These are phyloP conservation scores for Aphaenogaster rudis DNA, from an alignment of 1,140 invertebrate species.

Conservation along the genomic window DNA sequence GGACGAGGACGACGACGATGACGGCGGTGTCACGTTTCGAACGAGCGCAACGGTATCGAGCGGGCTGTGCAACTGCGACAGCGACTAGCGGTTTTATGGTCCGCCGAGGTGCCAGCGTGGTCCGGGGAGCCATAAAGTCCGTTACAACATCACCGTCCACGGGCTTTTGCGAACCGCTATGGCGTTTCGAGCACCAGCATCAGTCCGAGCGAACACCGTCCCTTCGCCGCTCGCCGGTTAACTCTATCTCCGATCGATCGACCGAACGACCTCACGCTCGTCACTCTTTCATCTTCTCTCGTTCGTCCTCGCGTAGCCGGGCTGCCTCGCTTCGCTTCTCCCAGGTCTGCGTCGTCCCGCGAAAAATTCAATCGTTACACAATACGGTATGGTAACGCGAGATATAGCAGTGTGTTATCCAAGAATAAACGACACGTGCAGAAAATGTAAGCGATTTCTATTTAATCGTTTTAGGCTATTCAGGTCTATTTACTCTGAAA, in stretches of 20 bases:
- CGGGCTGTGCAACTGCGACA: slow-evolving; percentile 37
- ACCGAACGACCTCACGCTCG: slow-evolving; percentile 28
- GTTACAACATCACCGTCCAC: slow-evolving; percentile 36
- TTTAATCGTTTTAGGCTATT: neutral
- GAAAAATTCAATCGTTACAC: slow-evolving; percentile 30
- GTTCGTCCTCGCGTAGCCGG: slow-evolving; percentile 20
- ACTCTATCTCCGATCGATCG: slow-evolving; percentile 59
- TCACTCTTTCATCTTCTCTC: slow-evolving; percentile 16
- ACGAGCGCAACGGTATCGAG: slow-evolving; percentile 36
- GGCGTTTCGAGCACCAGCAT: slow-evolving; percentile 20
- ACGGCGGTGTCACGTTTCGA: slow-evolving; percentile 42
- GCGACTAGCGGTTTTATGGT: slow-evolving; percentile 47
- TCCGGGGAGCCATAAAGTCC: slow-evolving; percentile 48
- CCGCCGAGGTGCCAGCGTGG: slow-evolving; percentile 40
- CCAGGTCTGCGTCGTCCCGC: neutral
- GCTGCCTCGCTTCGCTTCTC: neutral
- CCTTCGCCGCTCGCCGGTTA: slow-evolving; percentile 32
- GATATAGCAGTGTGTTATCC: neutral
- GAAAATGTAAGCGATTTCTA: neutral
- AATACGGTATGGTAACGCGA: neutral
- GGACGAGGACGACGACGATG: slow-evolving; percentile 19
- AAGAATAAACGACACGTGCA: neutral
- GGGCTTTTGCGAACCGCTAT: slow-evolving; percentile 47
- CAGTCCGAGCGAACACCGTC: neutral
- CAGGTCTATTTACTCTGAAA: neutral